Conservation (phyloP, 2,888 invertebrate genomes). For the Bellardia bayeri region DNA sequence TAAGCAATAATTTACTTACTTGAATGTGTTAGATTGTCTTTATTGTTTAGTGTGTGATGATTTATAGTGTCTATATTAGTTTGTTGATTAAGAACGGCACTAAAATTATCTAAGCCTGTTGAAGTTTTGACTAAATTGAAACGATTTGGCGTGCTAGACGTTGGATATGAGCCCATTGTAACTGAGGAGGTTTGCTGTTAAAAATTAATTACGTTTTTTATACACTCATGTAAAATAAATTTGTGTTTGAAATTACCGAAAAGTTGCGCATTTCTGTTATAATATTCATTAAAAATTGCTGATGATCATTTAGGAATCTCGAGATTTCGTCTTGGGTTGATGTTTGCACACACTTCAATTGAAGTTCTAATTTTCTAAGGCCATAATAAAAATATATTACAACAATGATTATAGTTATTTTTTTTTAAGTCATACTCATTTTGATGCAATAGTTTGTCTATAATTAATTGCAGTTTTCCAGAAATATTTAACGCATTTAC, state of each 20-base stretch:
- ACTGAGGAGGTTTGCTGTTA: conserved; percentile 69
- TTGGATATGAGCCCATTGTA: conserved; percentile 74
- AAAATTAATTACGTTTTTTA: not conserved
- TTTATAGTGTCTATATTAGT: not conserved
- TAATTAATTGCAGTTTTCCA: conserved; percentile 80
- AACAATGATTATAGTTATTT: not conserved
- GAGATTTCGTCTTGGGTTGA: conserved; percentile 79
- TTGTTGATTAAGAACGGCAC: conserved; percentile 60
- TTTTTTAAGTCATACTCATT: conserved; percentile 78
- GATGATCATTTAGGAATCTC: conserved; percentile 81
- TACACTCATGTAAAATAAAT: not conserved
- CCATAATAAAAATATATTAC: not conserved
- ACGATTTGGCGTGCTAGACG: conserved; percentile 83
- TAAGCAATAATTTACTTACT: conserved; percentile 75
- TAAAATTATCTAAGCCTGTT: conserved; percentile 56
- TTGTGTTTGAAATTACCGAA: conserved; percentile 76
- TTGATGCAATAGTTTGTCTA: conserved; percentile 80
- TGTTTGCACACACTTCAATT: conserved; percentile 78
- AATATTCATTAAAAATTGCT: conserved; percentile 80
- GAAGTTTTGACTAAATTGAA: conserved; percentile 58
- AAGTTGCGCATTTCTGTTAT: conserved; percentile 82
- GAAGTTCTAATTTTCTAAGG: conserved; percentile 80
- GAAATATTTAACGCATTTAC: conserved; percentile 77
- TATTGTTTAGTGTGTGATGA: conserved; percentile 64
- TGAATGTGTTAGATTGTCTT: conserved; percentile 78